phyloP scores from a whole-genome alignment of 2,888 invertebrate species.

The Myopa tessellatipennis region DNA sequence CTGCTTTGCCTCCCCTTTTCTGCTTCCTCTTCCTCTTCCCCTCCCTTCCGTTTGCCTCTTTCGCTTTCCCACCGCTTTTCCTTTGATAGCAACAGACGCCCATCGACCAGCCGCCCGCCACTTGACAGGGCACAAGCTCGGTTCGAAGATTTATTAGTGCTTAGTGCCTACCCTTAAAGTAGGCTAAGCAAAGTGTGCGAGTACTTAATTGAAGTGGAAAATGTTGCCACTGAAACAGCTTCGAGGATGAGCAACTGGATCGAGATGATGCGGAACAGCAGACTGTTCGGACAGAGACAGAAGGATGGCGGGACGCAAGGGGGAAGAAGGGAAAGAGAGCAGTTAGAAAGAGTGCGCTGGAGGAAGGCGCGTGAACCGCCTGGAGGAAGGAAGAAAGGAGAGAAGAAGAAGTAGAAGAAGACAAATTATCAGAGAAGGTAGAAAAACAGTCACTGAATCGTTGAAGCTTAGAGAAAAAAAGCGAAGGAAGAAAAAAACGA shows the following conservation, averaged over 20 bases:
- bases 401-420: no score
- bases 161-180: no score
- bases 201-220: constrained; percentile 37
- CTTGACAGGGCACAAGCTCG: not conserved
- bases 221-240: constrained; percentile 17
- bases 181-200: constrained; percentile 18
- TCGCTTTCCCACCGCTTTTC: not conserved
- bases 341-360: no score
- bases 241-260: constrained; percentile 15
- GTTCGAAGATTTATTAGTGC: constrained; percentile 15
- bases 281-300: not conserved
- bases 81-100: not conserved
- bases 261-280: not conserved
- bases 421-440: no score
- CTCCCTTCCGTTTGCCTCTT: no score
- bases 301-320: not conserved
- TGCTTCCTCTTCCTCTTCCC: not conserved
- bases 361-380: no score
- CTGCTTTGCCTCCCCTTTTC: not conserved
- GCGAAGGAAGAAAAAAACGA: no score
- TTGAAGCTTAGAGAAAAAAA: no score
- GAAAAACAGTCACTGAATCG: no score
- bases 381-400: no score
- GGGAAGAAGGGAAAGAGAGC: no score
- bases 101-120: not conserved